Conservation (phyloP, 1,140 invertebrate species). For the Venturia canescens region DNA sequence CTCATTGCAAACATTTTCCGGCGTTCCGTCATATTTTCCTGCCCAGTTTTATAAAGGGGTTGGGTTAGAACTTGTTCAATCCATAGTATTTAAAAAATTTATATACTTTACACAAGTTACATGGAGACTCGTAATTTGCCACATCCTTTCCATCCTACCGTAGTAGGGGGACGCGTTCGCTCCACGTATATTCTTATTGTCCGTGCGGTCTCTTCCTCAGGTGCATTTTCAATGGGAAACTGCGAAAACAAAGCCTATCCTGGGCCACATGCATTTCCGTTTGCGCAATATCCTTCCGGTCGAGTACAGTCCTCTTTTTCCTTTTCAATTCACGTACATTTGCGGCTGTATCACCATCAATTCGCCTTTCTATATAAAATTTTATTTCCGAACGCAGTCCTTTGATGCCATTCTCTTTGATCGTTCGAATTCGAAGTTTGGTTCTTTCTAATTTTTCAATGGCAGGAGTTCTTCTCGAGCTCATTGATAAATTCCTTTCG, state of each 20-base stretch:
- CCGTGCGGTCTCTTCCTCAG: constrained; percentile 62
- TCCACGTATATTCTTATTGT: constrained; percentile 19
- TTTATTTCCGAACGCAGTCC: background rate
- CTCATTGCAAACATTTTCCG: no score
- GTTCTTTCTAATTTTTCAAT: no score
- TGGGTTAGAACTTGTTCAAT: background rate
- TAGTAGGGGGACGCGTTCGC: background rate
- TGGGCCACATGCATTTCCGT: constrained; percentile 67
- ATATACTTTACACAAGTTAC: background rate
- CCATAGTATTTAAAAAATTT: background rate
- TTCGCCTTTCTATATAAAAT: background rate
- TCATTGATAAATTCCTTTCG: no score
- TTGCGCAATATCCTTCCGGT: constrained; percentile 75
- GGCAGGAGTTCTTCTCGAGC: no score
- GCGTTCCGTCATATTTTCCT: no score
- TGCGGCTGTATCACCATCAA: background rate
- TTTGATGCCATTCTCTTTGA: no score
- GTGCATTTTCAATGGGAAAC: constrained; percentile 66
- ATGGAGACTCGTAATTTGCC: constrained; percentile 62
- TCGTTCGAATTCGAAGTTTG: no score
- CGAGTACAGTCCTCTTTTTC: constrained; percentile 27
- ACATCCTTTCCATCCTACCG: constrained; percentile 65
- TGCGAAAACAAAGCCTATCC: constrained; percentile 62
- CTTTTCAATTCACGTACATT: background rate
- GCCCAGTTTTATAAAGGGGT: no score